These are phyloP conservation scores for Patiria miniata DNA, from an alignment of 35 echinoderm and acorn worm genomes.

Conservation along the genomic window DNA sequence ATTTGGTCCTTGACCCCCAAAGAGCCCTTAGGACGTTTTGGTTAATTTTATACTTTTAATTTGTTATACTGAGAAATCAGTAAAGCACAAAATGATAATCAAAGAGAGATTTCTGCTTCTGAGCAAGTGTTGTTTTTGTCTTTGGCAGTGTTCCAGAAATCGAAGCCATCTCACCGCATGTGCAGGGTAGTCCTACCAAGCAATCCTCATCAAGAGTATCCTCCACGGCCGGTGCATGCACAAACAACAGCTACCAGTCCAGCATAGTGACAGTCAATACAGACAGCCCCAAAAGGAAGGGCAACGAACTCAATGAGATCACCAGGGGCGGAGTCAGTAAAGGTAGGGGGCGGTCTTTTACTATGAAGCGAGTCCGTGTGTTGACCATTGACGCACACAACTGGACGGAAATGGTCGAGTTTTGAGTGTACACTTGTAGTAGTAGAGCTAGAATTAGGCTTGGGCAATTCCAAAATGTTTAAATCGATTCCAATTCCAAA, in stretches of 20 bases:
- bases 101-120: not conserved
- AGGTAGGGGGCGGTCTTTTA: constrained; percentile 21
- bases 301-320: not conserved
- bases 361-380: not conserved
- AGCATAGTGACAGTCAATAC: constrained; percentile 36
- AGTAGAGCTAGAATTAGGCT: no score
- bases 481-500: no score
- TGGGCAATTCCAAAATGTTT: no score
- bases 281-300: not conserved
- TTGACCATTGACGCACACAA: not conserved
- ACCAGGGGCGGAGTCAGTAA: constrained; percentile 8
- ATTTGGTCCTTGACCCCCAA: no score
- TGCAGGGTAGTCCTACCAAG: constrained; percentile 21
- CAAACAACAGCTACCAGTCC: constrained; percentile 45
- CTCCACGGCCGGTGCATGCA: not conserved
- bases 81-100: no score
- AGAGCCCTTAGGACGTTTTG: no score
- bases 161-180: constrained; percentile 52
- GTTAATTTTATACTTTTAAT: no score
- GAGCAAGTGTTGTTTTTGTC: not conserved
- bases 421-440: not conserved
- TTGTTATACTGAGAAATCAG: no score
- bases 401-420: constrained; percentile 12
- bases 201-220: constrained; percentile 17
- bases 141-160: constrained; percentile 41